Base-by-base conservation (phyloP, 1,140 invertebrate species). In the Tachypleus tridentatus region DNA sequence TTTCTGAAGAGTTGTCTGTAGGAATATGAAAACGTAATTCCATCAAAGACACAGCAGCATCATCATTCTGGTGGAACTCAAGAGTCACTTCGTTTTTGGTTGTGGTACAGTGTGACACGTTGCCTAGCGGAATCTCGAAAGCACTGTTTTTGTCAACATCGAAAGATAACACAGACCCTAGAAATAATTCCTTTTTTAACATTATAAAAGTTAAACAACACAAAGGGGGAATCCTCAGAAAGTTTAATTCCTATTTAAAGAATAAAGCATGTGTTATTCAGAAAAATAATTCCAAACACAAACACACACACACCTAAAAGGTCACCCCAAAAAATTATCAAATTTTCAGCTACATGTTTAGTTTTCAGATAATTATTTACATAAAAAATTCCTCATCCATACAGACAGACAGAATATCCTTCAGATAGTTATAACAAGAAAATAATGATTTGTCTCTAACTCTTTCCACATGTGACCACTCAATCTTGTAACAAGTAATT, bases 1-100 rank as follows among this genome's bases (percentile, higher is more conserved):
- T 71, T 9, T 87, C 87, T 3, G 83, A 85, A 57, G 89, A 80
- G 71, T 93, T 89, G 71, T 83, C 87, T 1, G 88, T 81, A 10
- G 97, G 97, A 75, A 99, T 95, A 76, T 97, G 93, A 76, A 99
- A 98, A 54, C 97, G 81, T 85, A 99, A 91, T 80, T 99, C 97
- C 83, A 95, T 89, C 61, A 99, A 79, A 73, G 90, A 93, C 0
- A 98, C 93, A 5, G 95, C 87, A 3, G 93, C 93, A 79, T 99
- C 97, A 76, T 99, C 97, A 80, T 98, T 98, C 79, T 93, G 90
- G 83, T 99, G 96, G 76, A 98, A 99, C 77, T 99, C 97, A 50
- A 99, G 76, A 6, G 94, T 97, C 3, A 98, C 92, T 83, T 99
- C 97, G 81, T 98, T 98, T 76, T 99, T 99, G 29, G 91, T 91